These are phyloP conservation scores for Fulica atra DNA, from an alignment of 2,113 vertebrate genomes.

Conservation along the genomic window DNA sequence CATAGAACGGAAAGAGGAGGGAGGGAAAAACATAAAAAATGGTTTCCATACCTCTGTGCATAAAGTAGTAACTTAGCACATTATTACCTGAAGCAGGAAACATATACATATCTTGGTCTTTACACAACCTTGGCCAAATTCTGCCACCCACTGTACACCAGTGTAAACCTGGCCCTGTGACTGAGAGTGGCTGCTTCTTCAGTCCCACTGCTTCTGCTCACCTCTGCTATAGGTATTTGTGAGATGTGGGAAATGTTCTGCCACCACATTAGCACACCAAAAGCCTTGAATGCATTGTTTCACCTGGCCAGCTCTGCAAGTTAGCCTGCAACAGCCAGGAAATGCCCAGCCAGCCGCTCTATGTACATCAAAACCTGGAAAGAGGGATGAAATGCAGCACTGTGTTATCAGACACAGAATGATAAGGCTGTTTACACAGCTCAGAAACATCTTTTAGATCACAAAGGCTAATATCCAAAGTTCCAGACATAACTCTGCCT, in stretches of 20 bases:
- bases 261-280: background rate
- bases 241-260: background rate
- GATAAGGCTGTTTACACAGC: background rate
- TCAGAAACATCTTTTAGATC: background rate
- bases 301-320: background rate
- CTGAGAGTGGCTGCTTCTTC: background rate
- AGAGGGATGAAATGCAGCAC: background rate
- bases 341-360: background rate
- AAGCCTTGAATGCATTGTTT: background rate
- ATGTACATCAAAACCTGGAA: background rate
- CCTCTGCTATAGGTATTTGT: background rate
- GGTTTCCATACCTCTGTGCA: slow-evolving; percentile 70
- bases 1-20: slow-evolving; percentile 78
- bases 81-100: slow-evolving; percentile 67
- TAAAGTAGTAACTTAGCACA: slow-evolving; percentile 66
- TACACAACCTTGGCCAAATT: slow-evolving; percentile 35
- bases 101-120: slow-evolving; percentile 48
- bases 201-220: background rate
- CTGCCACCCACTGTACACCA: slow-evolving; percentile 24
- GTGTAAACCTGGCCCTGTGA: background rate
- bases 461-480: background rate
- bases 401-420: background rate
- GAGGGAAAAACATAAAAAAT: slow-evolving; percentile 76
- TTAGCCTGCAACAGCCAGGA: background rate
- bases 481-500: background rate